Percentiles rank a stretch among this genome's conserved stretches.
Evolutionary conservation across 2,888 invertebrate species (phyloP).

Genomic region (Cephus pygmeus): DNA sequence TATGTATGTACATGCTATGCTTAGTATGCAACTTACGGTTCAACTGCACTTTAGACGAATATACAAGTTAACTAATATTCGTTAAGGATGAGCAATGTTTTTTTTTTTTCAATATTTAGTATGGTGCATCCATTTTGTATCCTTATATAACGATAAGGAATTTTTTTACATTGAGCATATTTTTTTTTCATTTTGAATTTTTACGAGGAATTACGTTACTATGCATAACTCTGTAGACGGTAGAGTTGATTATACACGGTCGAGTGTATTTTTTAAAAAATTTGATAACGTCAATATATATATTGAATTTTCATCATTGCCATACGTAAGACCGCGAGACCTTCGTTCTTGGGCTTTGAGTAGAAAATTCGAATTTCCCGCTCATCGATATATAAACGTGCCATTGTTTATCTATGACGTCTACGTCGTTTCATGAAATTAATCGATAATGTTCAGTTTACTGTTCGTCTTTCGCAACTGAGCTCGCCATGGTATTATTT

Average conservation of each 20-base stretch:
- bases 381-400: not conserved
- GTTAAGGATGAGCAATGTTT: not conserved
- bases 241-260: not conserved
- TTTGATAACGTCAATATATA: not conserved
- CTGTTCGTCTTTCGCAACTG: constrained; percentile 91
- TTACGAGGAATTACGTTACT: not conserved
- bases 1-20: not conserved
- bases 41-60: not conserved
- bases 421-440: constrained; percentile 22
- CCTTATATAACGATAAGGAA: not conserved
- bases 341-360: not conserved
- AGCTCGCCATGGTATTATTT: constrained; percentile 90
- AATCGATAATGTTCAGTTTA: constrained; percentile 85
- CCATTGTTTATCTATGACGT: not conserved
- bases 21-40: not conserved
- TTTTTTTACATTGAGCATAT: not conserved
- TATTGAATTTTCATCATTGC: not conserved
- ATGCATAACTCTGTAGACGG: not conserved
- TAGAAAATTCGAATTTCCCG: not conserved
- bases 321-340: not conserved
- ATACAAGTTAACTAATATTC: not conserved
- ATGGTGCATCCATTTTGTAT: not conserved
- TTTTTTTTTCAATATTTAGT: not conserved
- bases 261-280: too few species aligned
- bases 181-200: not conserved